These are phyloP conservation scores for Pagetopsis macropterus DNA, from an alignment of 2,797 vertebrate genomes.

Conservation along the genomic window DNA sequence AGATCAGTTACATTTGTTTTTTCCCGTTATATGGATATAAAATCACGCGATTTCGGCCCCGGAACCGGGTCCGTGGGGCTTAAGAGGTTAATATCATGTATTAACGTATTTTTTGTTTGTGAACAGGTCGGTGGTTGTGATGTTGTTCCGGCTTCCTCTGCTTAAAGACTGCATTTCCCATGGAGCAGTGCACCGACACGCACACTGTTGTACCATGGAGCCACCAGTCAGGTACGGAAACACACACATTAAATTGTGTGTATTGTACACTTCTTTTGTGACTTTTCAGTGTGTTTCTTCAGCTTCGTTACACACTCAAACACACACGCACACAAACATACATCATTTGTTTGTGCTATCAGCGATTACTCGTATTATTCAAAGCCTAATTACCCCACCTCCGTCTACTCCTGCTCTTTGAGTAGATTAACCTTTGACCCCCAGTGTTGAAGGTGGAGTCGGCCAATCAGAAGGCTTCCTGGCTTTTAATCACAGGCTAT, in stretches of 20 bases:
- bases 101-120: background rate
- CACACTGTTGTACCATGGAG: constrained; percentile 65
- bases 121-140: constrained; percentile 32
- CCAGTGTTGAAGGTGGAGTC: constrained; percentile 45
- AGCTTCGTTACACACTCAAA: background rate
- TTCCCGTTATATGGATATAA: too few relatives aligned
- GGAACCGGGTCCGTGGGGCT: too few relatives aligned
- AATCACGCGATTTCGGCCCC: too few relatives aligned
- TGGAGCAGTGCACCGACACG: constrained; percentile 57
- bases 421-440: constrained; percentile 78
- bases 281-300: too few relatives aligned
- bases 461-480: constrained; percentile 77
- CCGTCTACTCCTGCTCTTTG: constrained; percentile 4
- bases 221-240: constrained; percentile 71
- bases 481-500: constrained; percentile 68
- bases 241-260: background rate
- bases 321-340: constrained; percentile 28
- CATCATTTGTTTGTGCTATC: background rate
- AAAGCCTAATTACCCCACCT: constrained; percentile 28
- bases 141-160: constrained; percentile 7
- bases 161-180: constrained; percentile 56
- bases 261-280: too few relatives aligned
- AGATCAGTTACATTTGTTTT: too few relatives aligned
- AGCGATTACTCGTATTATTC: constrained; percentile 22
- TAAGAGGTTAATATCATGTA: background rate